Conservation (phyloP, 2,797 vertebrate genomes). For the Clarias laeviceps region DNA sequence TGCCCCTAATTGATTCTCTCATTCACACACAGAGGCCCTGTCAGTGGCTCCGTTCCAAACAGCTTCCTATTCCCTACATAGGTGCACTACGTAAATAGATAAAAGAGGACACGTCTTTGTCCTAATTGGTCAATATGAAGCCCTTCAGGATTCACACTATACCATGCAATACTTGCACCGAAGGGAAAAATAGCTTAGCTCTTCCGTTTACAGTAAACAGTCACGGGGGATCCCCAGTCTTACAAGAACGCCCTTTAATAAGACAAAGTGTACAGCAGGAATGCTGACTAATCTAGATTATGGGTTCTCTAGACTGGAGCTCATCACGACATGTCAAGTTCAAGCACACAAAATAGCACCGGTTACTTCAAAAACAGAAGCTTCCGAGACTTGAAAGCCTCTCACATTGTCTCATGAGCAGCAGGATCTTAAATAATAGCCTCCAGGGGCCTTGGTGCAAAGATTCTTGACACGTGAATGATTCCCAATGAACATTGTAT, state of each 20-base stretch:
- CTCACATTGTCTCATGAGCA: not conserved
- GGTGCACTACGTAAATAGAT: not conserved
- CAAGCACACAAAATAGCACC: slow-evolving; percentile 16
- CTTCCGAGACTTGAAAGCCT: not conserved
- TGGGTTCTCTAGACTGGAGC: slow-evolving; percentile 15
- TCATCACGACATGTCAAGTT: slow-evolving; percentile 32
- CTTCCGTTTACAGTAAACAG: slow-evolving; percentile 68
- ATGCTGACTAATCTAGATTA: slow-evolving; percentile 37
- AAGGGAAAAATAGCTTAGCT: slow-evolving; percentile 42
- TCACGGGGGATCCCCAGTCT: slow-evolving; percentile 59
- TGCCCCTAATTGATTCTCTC: slow-evolving; percentile 62
- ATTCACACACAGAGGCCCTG: slow-evolving; percentile 42
- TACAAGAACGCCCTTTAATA: slow-evolving; percentile 48
- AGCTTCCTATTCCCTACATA: not conserved
- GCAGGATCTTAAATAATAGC: not conserved
- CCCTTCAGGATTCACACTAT: not conserved
- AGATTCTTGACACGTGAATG: not conserved
- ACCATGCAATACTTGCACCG: slow-evolving; percentile 45
- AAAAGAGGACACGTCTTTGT: too few relatives aligned
- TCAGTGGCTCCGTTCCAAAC: slow-evolving; percentile 28
- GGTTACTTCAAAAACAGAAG: slow-evolving; percentile 10
- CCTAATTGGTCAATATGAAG: not conserved
- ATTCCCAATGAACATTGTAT: not conserved
- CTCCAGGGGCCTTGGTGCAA: not conserved
- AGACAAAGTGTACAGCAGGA: slow-evolving; percentile 24